A percentile compares a stretch with the other conserved stretches of the same genome.
These are phyloP conservation scores for Apogon hyalosoma DNA, from an alignment of 2,797 vertebrate species.

Conservation along the genomic window DNA sequence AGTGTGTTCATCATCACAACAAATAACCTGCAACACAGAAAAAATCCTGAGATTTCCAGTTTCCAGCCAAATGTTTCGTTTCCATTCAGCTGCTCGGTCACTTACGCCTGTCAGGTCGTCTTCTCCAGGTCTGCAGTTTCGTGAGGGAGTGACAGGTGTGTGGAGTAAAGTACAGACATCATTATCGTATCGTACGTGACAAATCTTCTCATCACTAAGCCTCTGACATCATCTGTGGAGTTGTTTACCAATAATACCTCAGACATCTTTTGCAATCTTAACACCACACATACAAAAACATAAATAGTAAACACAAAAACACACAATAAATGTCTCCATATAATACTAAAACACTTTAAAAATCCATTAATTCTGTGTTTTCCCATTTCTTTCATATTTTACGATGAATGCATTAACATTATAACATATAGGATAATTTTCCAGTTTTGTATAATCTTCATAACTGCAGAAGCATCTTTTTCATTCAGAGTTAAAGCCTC, in stretches of 20 bases:
- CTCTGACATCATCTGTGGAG: conserved; percentile 67
- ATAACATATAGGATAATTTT: background rate
- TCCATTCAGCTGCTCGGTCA: background rate
- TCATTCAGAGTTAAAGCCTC: background rate
- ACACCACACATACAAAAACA: background rate
- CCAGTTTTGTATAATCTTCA: background rate
- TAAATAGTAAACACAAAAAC: background rate
- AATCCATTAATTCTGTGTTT: background rate
- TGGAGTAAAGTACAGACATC: conserved; percentile 38
- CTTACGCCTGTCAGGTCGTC: conserved; percentile 43
- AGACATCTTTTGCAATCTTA: conserved; percentile 8
- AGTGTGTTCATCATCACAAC: conserved; percentile 84
- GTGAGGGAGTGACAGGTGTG: conserved; percentile 19
- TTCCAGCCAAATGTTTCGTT: background rate
- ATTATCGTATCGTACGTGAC: conserved; percentile 24
- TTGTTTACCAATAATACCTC: conserved; percentile 60
- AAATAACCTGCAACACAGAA: conserved; percentile 24
- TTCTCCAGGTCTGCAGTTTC: background rate
- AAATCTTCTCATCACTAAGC: conserved; percentile 76
- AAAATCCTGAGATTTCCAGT: background rate
- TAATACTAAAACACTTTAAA: background rate
- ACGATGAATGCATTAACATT: background rate
- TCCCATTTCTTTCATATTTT: background rate
- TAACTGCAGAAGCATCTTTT: background rate
- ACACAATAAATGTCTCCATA: background rate